These are phyloP conservation scores for Ornithoptera priamus DNA, from an alignment of 2,888 invertebrate genomes.

Conservation along the genomic window DNA sequence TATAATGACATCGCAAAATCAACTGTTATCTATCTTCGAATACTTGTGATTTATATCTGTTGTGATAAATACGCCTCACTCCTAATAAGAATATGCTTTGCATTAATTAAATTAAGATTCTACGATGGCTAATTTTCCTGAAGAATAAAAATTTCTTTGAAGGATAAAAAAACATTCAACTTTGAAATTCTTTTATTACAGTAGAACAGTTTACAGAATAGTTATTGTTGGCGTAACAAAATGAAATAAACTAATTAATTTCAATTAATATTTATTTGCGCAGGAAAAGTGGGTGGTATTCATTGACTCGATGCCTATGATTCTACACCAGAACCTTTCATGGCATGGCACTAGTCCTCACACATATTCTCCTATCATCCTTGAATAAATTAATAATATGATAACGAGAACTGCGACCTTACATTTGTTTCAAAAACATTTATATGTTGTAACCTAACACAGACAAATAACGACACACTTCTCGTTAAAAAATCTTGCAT, in stretches of 20 bases:
- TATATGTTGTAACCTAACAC: slow-evolving; percentile 43
- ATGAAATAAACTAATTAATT: slow-evolving; percentile 65
- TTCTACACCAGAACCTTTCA: slow-evolving; percentile 79
- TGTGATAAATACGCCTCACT: too few species aligned
- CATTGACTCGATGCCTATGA: slow-evolving; percentile 77
- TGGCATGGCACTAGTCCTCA: slow-evolving; percentile 79
- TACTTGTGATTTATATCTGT: too few species aligned
- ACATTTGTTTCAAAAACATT: slow-evolving; percentile 44
- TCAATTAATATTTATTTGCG: slow-evolving; percentile 62
- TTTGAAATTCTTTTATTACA: slow-evolving; percentile 72
- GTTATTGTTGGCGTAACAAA: slow-evolving; percentile 62
- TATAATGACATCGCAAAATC: too few species aligned
- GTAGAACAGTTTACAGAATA: slow-evolving; percentile 73
- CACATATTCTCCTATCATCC: slow-evolving; percentile 77
- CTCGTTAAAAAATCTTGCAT: slow-evolving; percentile 71
- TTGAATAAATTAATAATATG: slow-evolving; percentile 57
- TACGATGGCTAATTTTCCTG: too few species aligned
- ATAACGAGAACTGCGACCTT: slow-evolving; percentile 45
- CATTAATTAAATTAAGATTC: too few species aligned
- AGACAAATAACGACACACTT: slow-evolving; percentile 46
- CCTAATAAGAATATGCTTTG: too few species aligned
- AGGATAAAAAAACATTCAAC: slow-evolving; percentile 33
- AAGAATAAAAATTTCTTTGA: neutral
- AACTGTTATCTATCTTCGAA: too few species aligned
- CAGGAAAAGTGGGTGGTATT: slow-evolving; percentile 80